Percentiles rank a stretch among this genome's conserved stretches.
phyloP scores from a whole-genome alignment of 2,888 invertebrate species.

The Siphlonurus alternatus region DNA sequence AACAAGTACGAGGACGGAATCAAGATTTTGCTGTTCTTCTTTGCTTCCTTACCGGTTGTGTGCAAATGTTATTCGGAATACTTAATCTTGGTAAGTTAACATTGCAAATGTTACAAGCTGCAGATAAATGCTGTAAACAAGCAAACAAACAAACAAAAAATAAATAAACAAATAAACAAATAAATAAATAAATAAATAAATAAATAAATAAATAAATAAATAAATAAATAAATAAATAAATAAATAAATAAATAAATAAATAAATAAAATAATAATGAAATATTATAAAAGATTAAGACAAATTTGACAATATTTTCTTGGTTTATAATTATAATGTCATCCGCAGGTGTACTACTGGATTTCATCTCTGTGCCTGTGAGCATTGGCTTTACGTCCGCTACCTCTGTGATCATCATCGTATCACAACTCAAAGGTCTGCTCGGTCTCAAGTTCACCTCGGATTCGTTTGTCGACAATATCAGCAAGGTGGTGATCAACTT shows the following conservation, averaged over 20 bases:
- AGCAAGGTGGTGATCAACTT: conserved; percentile 51
- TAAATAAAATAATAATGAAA: too few relatives aligned
- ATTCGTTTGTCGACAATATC: conserved; percentile 58
- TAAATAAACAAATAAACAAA: too few relatives aligned
- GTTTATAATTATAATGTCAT: too few relatives aligned
- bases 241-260: too few relatives aligned
- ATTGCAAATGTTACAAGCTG: too few relatives aligned
- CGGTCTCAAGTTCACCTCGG: conserved; percentile 53
- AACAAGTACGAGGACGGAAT: conserved; percentile 50
- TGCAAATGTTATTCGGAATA: conserved; percentile 66
- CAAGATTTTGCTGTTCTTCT: conserved; percentile 65
- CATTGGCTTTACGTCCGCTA: conserved; percentile 80
- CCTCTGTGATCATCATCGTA: conserved; percentile 74
- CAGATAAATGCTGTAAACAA: too few relatives aligned
- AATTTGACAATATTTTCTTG: too few relatives aligned
- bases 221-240: too few relatives aligned
- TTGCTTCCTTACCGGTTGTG: conserved; percentile 65
- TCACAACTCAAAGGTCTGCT: conserved; percentile 65
- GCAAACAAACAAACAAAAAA: too few relatives aligned
- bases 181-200: too few relatives aligned
- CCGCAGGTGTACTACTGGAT: conserved; percentile 70
- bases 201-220: too few relatives aligned
- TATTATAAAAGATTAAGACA: too few relatives aligned
- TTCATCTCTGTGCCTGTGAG: conserved; percentile 82
- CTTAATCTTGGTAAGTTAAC: conserved; percentile 60